Evolutionary conservation across 2,113 vertebrate genomes (phyloP), one percentile per base, ranked within the genome.

Genomic region (Hyperopisus bebe): DNA sequence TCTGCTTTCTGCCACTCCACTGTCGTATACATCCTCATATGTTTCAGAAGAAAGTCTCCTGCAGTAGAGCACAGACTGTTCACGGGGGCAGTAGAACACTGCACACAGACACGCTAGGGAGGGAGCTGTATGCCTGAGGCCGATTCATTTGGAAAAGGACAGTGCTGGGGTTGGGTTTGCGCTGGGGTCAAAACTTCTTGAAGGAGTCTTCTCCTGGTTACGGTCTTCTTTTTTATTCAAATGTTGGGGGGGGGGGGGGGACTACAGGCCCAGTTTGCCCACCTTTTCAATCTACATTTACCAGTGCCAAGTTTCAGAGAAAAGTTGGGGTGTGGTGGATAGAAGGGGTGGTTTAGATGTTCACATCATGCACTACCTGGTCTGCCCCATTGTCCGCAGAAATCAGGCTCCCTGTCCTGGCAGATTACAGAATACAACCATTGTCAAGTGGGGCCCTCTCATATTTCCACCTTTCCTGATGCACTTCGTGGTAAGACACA

Each of bases 391-490:
- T 39, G 50, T 53, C 85, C n/a, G 13, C 48, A 39, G 9, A 24
- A 53, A 53, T 87, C 48, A 1, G 85, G 85, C 47, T 55, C 48
- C 47, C 84, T 50, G 44, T 87, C 50, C 85, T 48, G n/a, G 24
- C 46, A 50, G 10, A 50, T 47, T 86, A 27, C 85, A 87, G 85
- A 87, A 87, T 87, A 48, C 48, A 47, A 55, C 53, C 55, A 62
- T 88, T 88, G 55, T 88, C 7, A 62, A 39, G 53, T 42, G 44
- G 46, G 84, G 13, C 27, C 58, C 42, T 87, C 89, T 91, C 90
- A 70, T 51, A 74, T 89, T 84, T 89, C 88, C 10, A 21, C 5
- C 88, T 58, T 6, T 19, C 90, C 53, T 58, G 48, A n/a, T 27
- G 35, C 46, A 39, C 74, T 51, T 44, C 48, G 31, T 74, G 89